Conservation (phyloP, 2,888 invertebrate species). For the Ichneumon xanthorius region DNA sequence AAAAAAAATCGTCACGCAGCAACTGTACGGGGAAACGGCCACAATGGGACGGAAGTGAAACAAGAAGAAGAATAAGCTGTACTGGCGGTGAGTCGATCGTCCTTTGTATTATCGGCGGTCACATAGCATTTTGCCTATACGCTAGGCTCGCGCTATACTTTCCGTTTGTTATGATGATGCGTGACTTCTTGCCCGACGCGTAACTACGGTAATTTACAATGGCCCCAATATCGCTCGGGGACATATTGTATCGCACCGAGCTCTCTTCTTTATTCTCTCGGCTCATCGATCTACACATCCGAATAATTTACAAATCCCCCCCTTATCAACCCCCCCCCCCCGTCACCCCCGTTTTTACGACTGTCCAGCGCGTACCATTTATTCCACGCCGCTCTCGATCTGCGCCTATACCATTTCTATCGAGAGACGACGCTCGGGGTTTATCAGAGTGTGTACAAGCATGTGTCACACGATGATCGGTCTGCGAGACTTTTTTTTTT, state of each 20-base stretch:
- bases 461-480: slow-evolving; percentile 11
- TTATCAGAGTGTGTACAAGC: slow-evolving; percentile 10
- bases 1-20: neutral
- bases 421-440: neutral
- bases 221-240: slow-evolving; percentile 43
- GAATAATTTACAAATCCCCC: slow-evolving; percentile 22
- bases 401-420: slow-evolving; percentile 5
- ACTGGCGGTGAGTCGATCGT: slow-evolving; percentile 16
- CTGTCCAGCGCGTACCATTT: slow-evolving; percentile 8
- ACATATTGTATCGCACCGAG: slow-evolving; percentile 16
- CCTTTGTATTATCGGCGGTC: slow-evolving; percentile 24
- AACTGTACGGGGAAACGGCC: neutral
- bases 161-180: slow-evolving; percentile 53
- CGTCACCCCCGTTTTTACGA: neutral
- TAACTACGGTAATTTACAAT: slow-evolving; percentile 58
- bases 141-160: slow-evolving; percentile 34
- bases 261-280: slow-evolving; percentile 27
- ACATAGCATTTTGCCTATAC: slow-evolving; percentile 6
- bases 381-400: neutral
- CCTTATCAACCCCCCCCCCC: no score
- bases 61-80: neutral
- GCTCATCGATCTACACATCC: slow-evolving; percentile 28
- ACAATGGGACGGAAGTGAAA: neutral
- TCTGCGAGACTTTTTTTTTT: neutral
- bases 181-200: slow-evolving; percentile 48